Evolutionary conservation across 2,113 vertebrate genomes (phyloP).

Genomic region (Puma concolor): DNA sequence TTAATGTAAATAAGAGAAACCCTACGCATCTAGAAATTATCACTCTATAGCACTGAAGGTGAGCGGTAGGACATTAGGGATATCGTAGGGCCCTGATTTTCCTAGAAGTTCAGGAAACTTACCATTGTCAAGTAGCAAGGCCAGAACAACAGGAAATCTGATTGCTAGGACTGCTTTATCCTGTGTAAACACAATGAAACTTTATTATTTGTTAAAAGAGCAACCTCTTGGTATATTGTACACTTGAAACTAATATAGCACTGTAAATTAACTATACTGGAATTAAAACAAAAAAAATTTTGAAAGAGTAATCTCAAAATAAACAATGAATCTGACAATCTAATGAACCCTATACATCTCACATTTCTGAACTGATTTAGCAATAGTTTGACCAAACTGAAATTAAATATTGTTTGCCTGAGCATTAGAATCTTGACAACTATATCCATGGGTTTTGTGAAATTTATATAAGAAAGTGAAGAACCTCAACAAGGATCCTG

Average conservation of each 20-base stretch:
- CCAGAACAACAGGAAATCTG: not conserved
- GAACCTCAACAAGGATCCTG: not conserved
- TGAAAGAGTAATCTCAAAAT: not conserved
- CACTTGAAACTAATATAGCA: not conserved
- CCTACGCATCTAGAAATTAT: not conserved
- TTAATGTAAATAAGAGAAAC: not conserved
- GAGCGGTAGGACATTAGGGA: not conserved
- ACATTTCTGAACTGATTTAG: not conserved
- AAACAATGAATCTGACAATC: not conserved
- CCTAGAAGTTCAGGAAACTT: not conserved
- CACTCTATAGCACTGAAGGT: not conserved
- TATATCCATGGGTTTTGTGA: not conserved
- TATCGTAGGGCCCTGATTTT: not conserved
- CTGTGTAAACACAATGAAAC: not conserved
- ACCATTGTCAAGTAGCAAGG: not conserved
- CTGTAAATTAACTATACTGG: not conserved
- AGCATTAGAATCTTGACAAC: not conserved
- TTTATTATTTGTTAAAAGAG: not conserved
- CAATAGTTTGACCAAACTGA: not conserved
- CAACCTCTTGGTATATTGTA: not conserved
- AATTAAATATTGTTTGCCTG: not conserved
- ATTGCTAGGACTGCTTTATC: not conserved
- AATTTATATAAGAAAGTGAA: not conserved
- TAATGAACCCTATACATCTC: not conserved
- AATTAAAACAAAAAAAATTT: not conserved